Evolutionary conservation across 2,113 vertebrate genomes (phyloP), one percentile per base, ranked within the genome.

Genomic region (Menura novaehollandiae): DNA sequence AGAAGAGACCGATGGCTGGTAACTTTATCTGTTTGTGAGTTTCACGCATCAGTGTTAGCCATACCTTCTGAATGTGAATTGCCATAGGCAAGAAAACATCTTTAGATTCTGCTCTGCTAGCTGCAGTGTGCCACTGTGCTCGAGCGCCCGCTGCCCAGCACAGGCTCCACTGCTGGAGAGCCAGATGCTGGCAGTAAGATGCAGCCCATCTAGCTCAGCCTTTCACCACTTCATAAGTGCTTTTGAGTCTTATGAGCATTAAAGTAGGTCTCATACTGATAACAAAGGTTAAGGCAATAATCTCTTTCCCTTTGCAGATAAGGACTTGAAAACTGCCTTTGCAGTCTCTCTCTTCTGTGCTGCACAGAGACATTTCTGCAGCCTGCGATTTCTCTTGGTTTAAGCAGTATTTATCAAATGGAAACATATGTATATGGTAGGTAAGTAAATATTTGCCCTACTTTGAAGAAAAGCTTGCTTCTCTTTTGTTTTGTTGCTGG

Each of bases 291-390:
- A 83, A 95, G 33, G 94, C 86, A 97, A 97, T 95, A 87, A 92
- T 94, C 92, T 92, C 91, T 72, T 97, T 94, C 44, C 62, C 28
- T 97, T 92, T 95, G 79, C 66, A 95, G 97, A 97, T 96, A 97
- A 97, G 81, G 93, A 94, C 86, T 84, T 90, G 81, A 85, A 95
- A 95, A 95, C 64, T 95, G 81, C 76, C 86, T 96, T 95, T 91
- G 69, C 79, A 90, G 93, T 46, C 41, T 82, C 74, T 60, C 89
- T 91, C 59, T 62, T 85, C 58, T 41, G 44, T 19, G 26, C 69
- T 5, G 11, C 51, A 86, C 58, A 69, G 66, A 91, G 71, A 82
- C 82, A 73, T 75, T 96, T 75, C 86, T 83, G 64, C 53, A 85
- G 72, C 72, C 78, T 80, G 72, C 6, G 0, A 44, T 92, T 97